phyloP scores from a whole-genome alignment of 2,888 invertebrate genomes.

The Drosophila percnosoma region DNA sequence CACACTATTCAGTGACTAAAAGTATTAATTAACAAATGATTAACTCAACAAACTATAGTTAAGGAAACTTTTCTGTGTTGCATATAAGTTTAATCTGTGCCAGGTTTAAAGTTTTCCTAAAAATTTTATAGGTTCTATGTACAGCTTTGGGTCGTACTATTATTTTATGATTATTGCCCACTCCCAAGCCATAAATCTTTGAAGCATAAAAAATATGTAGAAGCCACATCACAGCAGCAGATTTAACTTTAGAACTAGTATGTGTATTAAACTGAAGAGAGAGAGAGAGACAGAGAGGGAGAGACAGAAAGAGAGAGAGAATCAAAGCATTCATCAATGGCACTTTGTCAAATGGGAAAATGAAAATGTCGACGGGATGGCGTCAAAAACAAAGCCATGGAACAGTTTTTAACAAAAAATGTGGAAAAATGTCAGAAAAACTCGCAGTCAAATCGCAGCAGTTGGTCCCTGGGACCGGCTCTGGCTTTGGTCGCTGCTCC shows the following conservation, averaged over 20 bases:
- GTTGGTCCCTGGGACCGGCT: slow-evolving; percentile 60
- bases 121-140: background rate
- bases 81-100: background rate
- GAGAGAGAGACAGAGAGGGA: background rate
- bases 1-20: too few species aligned
- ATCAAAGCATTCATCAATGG: slow-evolving; percentile 70
- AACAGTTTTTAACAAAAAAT: slow-evolving; percentile 50
- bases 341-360: slow-evolving; percentile 71
- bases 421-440: slow-evolving; percentile 82
- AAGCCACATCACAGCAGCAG: slow-evolving; percentile 15
- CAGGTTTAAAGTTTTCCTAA: background rate
- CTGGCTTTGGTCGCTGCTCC: slow-evolving; percentile 2
- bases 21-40: background rate
- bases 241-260: background rate
- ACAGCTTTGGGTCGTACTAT: slow-evolving; percentile 42
- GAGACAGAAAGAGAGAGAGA: background rate
- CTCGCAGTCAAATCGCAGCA: slow-evolving; percentile 77
- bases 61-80: background rate
- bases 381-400: slow-evolving; percentile 53
- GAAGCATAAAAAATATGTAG: slow-evolving; percentile 6
- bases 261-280: background rate
- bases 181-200: slow-evolving; percentile 47
- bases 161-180: slow-evolving; percentile 64
- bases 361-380: slow-evolving; percentile 56
- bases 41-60: background rate